Evolutionary conservation across 92 coral and sea anemone genomes (phyloP).

Genomic region (Phenganax stokvisi): DNA sequence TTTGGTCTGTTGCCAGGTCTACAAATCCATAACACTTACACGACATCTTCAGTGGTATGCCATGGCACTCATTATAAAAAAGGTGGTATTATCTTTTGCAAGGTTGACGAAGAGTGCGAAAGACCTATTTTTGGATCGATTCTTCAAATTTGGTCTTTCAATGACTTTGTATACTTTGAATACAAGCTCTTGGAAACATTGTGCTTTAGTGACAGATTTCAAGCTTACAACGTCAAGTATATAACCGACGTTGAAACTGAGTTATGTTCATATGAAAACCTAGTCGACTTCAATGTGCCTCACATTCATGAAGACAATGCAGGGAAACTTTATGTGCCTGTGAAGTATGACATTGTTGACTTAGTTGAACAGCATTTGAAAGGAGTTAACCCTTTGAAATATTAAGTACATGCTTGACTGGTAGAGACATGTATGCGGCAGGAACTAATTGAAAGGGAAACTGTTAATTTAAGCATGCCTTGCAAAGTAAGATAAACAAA

Average conservation of each 20-base stretch:
- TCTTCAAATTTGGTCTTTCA: conserved; percentile 37
- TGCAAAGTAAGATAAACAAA: too few species aligned
- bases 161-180: conserved; percentile 45
- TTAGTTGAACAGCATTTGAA: conserved; percentile 21
- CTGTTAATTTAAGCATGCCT: too few species aligned
- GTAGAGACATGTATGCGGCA: too few species aligned
- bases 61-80: conserved; percentile 20
- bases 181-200: conserved; percentile 46
- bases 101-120: conserved; percentile 41
- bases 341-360: conserved; percentile 22
- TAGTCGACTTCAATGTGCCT: conserved; percentile 22
- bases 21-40: background rate
- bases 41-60: conserved; percentile 3
- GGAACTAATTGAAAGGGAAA: too few species aligned
- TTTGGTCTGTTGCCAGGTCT: conserved; percentile 1
- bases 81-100: conserved; percentile 18
- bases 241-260: background rate
- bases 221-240: background rate
- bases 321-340: conserved; percentile 25
- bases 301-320: conserved; percentile 26
- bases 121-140: conserved; percentile 52
- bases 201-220: conserved; percentile 37
- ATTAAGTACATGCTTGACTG: background rate
- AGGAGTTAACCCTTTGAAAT: conserved; percentile 11
- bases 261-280: conserved; percentile 26